phyloP scores from a whole-genome alignment of 1,140 invertebrate species.

The Halotydeus destructor region DNA sequence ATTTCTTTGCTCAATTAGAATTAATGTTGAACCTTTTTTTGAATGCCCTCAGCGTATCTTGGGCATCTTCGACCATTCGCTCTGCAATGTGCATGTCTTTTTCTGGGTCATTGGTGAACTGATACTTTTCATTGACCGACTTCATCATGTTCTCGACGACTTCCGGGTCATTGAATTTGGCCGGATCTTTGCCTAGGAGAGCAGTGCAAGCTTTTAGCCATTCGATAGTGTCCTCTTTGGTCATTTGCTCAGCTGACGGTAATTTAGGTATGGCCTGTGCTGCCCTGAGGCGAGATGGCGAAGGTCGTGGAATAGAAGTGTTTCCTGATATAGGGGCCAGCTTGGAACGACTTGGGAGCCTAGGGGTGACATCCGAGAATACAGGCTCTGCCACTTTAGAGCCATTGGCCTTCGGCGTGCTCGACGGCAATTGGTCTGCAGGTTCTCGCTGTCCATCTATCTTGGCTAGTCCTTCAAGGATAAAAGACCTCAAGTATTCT shows the following conservation, averaged over 20 bases:
- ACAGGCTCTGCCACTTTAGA: no score
- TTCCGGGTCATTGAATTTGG: neutral
- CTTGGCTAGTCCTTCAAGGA: slow-evolving; percentile 58
- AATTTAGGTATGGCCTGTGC: neutral
- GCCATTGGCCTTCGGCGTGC: neutral
- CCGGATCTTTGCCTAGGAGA: neutral
- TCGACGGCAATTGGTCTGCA: neutral
- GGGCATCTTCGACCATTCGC: neutral
- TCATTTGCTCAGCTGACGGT: neutral
- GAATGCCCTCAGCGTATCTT: neutral
- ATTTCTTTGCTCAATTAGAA: no score
- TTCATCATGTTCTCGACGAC: neutral
- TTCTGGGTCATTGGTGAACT: neutral
- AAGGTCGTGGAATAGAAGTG: neutral
- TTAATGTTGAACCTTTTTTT: no score
- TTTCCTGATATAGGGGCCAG: neutral
- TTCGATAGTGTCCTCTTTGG: neutral
- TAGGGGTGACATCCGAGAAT: neutral
- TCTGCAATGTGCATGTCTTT: neutral
- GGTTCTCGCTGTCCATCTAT: slow-evolving; percentile 27
- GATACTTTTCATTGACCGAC: neutral
- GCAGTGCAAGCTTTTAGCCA: neutral
- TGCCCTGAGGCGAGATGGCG: neutral
- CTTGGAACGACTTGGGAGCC: neutral
- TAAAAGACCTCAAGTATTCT: slow-evolving; percentile 76